Evolutionary conservation across 2,888 invertebrate species (phyloP), one percentile per base, ranked within the genome.

Genomic region (Baronia brevicornis): DNA sequence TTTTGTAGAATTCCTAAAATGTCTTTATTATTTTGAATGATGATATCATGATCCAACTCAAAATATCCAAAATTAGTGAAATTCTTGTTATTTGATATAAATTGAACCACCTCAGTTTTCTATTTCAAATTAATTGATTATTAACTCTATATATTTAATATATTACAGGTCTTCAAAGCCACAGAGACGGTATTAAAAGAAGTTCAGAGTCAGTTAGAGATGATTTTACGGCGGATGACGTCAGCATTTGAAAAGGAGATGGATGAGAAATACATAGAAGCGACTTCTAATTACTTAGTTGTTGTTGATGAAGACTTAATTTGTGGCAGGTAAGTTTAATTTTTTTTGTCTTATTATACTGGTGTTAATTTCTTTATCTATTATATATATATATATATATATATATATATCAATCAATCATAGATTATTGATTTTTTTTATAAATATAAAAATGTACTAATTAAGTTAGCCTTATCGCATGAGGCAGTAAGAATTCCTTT

Each of bases 181-280:
- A 46, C 59, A 2, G 55, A 44, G 8, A 39, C 33, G 1, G 42
- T 56, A 0, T 30, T 80, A 5, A 26, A 30, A 0, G 64, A 65
- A 4, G 51, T 70, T 0, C 34, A 48, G 6, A 36, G 12, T 2
- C 57, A 69, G 12, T 43, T 84, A 15, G 60, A 65, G 22, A 45
- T 34, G 0, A 50, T 82, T 5, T 52, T 58, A 0, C 51, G 51
- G 20, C 55, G 71, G 6, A 51, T 65, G 37, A 73, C 66, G 1
- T 59, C 71, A 0, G 68, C 79, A 0, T 82, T 79, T 44, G 71
- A 62, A 14, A 74, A 61, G 40, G 72, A 80, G 36, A 78, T 82
- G 75, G 77, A 84, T 36, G 72, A 77, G 37, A 67, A 52, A 10
- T 82, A 84, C 38, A 61, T 84, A 5, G 74, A 78, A 3, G 48